Conservation (phyloP, 2,797 vertebrate species). For the Manis pentadactyla region DNA sequence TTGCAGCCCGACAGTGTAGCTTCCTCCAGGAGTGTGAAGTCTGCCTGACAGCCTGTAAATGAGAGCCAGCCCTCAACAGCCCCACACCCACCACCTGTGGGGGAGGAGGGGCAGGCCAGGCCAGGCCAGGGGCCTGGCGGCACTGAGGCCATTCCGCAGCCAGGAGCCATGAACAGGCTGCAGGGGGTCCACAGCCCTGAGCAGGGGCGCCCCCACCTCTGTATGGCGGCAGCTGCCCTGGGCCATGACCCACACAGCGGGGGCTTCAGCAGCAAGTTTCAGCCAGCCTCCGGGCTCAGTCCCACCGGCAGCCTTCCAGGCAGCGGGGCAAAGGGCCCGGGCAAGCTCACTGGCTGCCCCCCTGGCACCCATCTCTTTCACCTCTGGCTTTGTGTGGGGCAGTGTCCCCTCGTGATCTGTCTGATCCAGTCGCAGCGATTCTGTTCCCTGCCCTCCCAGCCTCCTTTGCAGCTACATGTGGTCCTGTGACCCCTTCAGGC, state of each 20-base stretch:
- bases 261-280: not conserved
- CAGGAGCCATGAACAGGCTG: not conserved
- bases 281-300: not conserved
- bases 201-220: too few relatives aligned
- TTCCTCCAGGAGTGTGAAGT: not conserved
- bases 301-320: rapidly evolving
- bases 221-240: not conserved
- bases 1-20: rapidly evolving
- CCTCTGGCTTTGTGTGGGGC: not conserved
- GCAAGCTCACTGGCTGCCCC: not conserved
- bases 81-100: rapidly evolving
- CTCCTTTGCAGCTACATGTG: not conserved
- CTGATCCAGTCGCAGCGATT: not conserved
- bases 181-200: not conserved
- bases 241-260: rapidly evolving
- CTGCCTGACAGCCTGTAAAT: rapidly evolving
- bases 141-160: not conserved
- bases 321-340: not conserved
- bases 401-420: too few relatives aligned
- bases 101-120: not conserved
- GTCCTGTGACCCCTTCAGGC: not conserved
- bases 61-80: rapidly evolving
- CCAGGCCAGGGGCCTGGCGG: too few relatives aligned
- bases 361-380: rapidly evolving
- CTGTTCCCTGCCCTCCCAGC: not conserved